Evolutionary conservation across 2,113 vertebrate genomes (phyloP).

Genomic region (Onychostoma macrolepis): DNA sequence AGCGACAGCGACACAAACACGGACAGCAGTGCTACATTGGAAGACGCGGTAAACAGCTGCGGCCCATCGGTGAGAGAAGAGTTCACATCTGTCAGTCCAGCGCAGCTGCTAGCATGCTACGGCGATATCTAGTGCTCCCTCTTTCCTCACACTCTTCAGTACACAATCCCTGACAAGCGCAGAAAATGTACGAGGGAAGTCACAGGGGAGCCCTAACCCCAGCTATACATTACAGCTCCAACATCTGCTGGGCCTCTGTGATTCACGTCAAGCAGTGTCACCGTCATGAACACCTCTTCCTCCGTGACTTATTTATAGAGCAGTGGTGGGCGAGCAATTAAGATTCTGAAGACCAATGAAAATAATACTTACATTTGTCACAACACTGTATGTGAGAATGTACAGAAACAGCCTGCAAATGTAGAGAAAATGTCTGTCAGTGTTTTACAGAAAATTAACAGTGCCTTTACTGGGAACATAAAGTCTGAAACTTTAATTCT

Average conservation of each 20-base stretch:
- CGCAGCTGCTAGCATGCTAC: constrained; percentile 67
- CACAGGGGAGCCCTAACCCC: background rate
- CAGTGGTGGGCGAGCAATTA: constrained; percentile 51
- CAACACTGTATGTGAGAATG: constrained; percentile 7
- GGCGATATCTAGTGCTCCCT: constrained; percentile 16
- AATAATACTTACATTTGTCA: constrained; percentile 57
- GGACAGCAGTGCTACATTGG: constrained; percentile 14
- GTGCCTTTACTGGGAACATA: background rate
- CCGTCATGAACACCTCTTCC: constrained; percentile 38
- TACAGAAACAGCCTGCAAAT: constrained; percentile 60
- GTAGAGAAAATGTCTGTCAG: constrained; percentile 28
- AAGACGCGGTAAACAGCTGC: constrained; percentile 66
- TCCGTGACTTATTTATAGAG: constrained; percentile 57
- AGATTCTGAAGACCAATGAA: constrained; percentile 42
- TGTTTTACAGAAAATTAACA: background rate
- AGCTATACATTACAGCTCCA: constrained; percentile 33
- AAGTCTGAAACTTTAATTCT: background rate
- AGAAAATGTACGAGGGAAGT: background rate
- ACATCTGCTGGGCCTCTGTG: constrained; percentile 62
- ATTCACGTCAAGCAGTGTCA: constrained; percentile 50
- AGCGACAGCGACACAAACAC: constrained; percentile 39
- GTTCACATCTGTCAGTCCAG: constrained; percentile 71
- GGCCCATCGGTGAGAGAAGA: constrained; percentile 64
- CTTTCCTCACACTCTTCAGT: background rate
- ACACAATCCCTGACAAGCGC: background rate